These are phyloP conservation scores for Theretra japonica DNA, from an alignment of 2,888 invertebrate genomes.

Conservation along the genomic window DNA sequence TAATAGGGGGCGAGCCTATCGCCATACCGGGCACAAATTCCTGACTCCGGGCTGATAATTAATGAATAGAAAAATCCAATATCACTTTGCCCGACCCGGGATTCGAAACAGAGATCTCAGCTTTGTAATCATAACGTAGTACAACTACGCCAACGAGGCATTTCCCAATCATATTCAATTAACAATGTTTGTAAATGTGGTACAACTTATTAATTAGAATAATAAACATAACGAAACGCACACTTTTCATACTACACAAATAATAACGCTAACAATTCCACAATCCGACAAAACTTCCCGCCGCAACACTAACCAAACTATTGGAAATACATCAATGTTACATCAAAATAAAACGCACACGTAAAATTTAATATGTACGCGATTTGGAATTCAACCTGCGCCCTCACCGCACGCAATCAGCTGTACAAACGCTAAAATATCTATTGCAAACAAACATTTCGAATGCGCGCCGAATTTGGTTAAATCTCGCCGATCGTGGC, in stretches of 20 bases:
- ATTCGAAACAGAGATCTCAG: no score
- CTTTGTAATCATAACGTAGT: no score
- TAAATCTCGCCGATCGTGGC: slow-evolving; percentile 49
- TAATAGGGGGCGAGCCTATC: no score
- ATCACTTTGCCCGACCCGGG: no score
- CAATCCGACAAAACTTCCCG: neutral
- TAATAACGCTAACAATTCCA: neutral
- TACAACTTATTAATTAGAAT: no score
- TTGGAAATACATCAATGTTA: slow-evolving; percentile 10
- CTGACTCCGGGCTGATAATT: no score
- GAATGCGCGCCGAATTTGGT: slow-evolving; percentile 62
- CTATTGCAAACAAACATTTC: slow-evolving; percentile 70
- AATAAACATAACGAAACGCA: neutral
- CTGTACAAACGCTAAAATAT: slow-evolving; percentile 76
- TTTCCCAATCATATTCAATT: no score
- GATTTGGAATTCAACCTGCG: slow-evolving; percentile 25
- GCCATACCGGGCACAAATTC: no score
- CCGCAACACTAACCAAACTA: neutral
- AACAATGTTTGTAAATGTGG: no score
- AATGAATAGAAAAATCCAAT: no score
- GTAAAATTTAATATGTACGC: slow-evolving; percentile 21
- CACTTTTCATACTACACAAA: neutral
- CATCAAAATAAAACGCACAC: neutral
- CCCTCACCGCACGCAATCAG: slow-evolving; percentile 64
- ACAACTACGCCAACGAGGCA: no score